Evolutionary conservation across 1,140 invertebrate species (phyloP).

Genomic region (Saccostrea echinata): DNA sequence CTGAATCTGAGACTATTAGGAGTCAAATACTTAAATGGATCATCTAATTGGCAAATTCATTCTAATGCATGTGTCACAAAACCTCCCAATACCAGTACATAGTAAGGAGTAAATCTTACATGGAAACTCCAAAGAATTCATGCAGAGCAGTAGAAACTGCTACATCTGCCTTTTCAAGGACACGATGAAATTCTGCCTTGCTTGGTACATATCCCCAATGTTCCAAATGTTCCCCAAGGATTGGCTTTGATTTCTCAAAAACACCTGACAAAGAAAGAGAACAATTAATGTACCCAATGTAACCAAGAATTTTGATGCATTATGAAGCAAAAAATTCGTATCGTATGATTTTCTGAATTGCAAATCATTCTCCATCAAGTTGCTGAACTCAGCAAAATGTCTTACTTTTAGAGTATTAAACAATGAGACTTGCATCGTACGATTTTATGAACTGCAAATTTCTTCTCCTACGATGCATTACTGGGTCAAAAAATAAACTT

Average conservation of each 20-base stretch:
- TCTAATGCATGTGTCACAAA: no score
- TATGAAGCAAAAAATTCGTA: no score
- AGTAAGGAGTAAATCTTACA: constrained; percentile 81
- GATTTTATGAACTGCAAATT: background rate
- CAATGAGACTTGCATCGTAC: background rate
- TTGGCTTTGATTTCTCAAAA: background rate
- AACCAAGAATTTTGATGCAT: background rate
- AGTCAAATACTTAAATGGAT: no score
- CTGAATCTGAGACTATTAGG: no score
- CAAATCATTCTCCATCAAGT: no score
- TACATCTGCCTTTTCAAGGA: constrained; percentile 83
- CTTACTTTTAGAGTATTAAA: no score
- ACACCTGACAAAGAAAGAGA: background rate
- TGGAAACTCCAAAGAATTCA: constrained; percentile 90
- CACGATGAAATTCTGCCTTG: constrained; percentile 83
- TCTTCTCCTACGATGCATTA: background rate
- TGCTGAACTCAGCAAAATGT: no score
- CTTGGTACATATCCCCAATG: constrained; percentile 84
- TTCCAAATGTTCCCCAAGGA: background rate
- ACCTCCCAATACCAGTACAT: no score
- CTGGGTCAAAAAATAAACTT: background rate
- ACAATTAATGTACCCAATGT: background rate
- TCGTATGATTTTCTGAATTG: no score
- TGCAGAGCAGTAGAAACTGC: constrained; percentile 88
- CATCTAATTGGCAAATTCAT: no score